A percentile compares a stretch with the other conserved stretches of the same genome.
Conservation (phyloP, 2,888 invertebrate genomes). For the Dasypolia templi region DNA sequence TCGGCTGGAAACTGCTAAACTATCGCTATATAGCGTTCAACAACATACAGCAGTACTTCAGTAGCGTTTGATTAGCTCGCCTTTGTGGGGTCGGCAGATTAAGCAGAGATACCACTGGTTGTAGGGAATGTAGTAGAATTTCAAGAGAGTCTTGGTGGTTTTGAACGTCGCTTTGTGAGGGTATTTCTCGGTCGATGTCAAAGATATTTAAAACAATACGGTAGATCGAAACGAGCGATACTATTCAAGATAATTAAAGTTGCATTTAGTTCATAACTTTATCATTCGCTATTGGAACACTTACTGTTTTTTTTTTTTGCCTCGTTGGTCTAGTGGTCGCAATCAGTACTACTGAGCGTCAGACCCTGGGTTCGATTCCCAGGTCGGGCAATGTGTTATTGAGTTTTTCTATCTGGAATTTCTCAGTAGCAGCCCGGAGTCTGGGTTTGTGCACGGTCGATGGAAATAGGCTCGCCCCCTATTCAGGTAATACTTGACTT, state of each 20-base stretch:
- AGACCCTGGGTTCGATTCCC: too few relatives aligned
- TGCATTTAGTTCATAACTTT: neutral
- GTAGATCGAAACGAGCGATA: neutral
- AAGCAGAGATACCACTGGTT: neutral
- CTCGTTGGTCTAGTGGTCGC: too few relatives aligned
- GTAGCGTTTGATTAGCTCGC: neutral
- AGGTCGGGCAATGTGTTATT: too few relatives aligned
- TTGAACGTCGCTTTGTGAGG: neutral
- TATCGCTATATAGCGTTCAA: slow-evolving; percentile 1
- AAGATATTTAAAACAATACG: neutral
- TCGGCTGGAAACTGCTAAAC: slow-evolving; percentile 1
- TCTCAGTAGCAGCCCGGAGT: too few relatives aligned
- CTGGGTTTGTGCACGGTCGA: too few relatives aligned
- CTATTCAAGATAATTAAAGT: neutral
- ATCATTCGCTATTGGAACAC: neutral
- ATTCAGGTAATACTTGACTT: too few relatives aligned
- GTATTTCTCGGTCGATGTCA: neutral
- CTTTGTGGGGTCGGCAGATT: neutral
- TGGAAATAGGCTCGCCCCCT: too few relatives aligned
- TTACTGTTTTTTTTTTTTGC: too few relatives aligned
- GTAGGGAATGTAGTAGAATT: neutral
- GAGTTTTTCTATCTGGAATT: too few relatives aligned
- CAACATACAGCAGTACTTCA: neutral
- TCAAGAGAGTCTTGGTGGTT: neutral
- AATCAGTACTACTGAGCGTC: too few relatives aligned